Conservation (phyloP, 2,888 invertebrate species). For the Palloptera scutellata region DNA sequence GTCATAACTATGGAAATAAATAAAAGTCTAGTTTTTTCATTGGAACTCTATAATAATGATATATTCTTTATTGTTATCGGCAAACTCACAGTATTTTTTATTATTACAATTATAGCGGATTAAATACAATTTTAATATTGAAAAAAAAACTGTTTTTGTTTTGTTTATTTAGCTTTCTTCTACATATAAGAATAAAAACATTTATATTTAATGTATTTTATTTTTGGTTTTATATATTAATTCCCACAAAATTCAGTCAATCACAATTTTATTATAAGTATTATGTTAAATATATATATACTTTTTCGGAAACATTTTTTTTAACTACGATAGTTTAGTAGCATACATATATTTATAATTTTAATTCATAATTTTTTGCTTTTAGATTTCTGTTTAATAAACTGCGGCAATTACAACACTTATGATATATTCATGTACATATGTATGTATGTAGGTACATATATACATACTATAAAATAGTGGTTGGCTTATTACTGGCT, state of each 20-base stretch:
- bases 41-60: conserved; percentile 33
- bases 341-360: no score
- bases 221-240: conserved; percentile 17
- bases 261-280: conserved; percentile 21
- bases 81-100: conserved; percentile 17
- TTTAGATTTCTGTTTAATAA: not conserved
- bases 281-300: no score
- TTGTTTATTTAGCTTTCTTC: conserved; percentile 1
- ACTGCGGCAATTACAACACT: not conserved
- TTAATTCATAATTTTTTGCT: not conserved
- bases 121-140: conserved; percentile 13
- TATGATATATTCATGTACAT: not conserved
- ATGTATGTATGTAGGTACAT: not conserved
- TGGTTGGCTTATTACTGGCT: no score
- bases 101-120: conserved; percentile 21
- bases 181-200: conserved; percentile 32
- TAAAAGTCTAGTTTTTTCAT: conserved; percentile 9
- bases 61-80: conserved; percentile 19
- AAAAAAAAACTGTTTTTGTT: not conserved
- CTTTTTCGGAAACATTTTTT: no score
- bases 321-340: no score
- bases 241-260: conserved; percentile 28
- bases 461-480: no score
- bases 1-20: no score
- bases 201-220: conserved; percentile 14